phyloP scores from a whole-genome alignment of 2,113 vertebrate genomes.

The Nycticorax nycticorax region DNA sequence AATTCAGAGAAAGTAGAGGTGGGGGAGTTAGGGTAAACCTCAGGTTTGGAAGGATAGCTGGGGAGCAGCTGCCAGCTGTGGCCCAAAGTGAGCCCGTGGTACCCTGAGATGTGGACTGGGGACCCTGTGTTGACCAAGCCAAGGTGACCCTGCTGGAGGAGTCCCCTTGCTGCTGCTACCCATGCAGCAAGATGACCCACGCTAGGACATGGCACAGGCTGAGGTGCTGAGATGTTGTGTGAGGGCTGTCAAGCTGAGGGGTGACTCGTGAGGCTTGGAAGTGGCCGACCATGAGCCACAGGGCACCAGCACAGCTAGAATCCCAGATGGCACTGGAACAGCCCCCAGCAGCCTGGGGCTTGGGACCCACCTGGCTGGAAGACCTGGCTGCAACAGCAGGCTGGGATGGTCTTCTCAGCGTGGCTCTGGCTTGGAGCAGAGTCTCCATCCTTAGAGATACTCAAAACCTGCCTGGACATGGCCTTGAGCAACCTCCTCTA shows the following conservation, averaged over 20 bases:
- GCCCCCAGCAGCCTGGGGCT: background rate
- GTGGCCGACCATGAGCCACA: background rate
- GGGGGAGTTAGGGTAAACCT: background rate
- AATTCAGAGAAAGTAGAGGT: background rate
- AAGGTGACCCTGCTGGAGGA: background rate
- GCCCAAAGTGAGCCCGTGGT: background rate
- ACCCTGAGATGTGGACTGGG: background rate
- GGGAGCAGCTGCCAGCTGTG: background rate
- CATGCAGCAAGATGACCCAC: background rate
- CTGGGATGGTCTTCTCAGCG: background rate
- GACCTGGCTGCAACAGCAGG: background rate
- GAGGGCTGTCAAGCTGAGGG: background rate
- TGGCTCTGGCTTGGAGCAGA: background rate
- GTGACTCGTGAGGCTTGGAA: background rate
- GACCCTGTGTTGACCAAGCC: background rate
- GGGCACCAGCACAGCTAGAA: background rate
- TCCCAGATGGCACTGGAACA: background rate
- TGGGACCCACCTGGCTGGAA: background rate
- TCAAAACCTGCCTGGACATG: background rate
- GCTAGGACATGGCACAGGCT: background rate
- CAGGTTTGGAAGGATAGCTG: background rate
- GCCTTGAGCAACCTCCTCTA: background rate
- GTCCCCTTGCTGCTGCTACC: background rate
- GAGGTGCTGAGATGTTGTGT: accelerated
- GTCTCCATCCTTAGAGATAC: background rate